Evolutionary conservation across 2,888 invertebrate species (phyloP).

Genomic region (Trachelus troglodyta): DNA sequence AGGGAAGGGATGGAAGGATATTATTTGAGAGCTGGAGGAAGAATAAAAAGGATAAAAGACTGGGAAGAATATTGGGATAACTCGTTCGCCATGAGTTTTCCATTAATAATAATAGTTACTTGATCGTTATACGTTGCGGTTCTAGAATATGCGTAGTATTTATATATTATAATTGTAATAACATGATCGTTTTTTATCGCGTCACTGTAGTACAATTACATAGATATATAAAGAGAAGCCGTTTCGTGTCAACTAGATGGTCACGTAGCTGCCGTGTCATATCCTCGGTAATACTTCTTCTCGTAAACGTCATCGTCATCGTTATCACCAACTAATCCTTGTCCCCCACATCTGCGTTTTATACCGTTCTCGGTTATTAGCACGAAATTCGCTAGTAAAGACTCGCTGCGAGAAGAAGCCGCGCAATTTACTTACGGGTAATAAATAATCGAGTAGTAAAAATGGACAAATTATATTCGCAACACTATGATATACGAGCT

Average conservation of each 20-base stretch:
- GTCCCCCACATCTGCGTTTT: slow-evolving; percentile 25
- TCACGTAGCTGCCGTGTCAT: slow-evolving; percentile 46
- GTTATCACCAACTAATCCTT: slow-evolving; percentile 6
- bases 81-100: not conserved
- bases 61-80: not conserved
- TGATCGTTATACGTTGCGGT: slow-evolving; percentile 60
- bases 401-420: not conserved
- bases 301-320: slow-evolving; percentile 1
- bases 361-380: not conserved
- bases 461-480: slow-evolving; percentile 53
- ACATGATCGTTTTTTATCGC: slow-evolving; percentile 46
- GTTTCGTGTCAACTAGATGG: slow-evolving; percentile 46
- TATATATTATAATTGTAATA: slow-evolving; percentile 57
- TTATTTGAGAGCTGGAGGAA: not conserved
- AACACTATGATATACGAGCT: slow-evolving; percentile 59
- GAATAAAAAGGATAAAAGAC: not conserved
- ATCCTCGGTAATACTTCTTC: slow-evolving; percentile 21
- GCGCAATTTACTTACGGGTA: slow-evolving; percentile 42
- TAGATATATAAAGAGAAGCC: slow-evolving; percentile 56
- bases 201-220: slow-evolving; percentile 54
- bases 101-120: slow-evolving; percentile 45
- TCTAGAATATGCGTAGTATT: slow-evolving; percentile 50
- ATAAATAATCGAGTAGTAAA: slow-evolving; percentile 55
- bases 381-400: slow-evolving; percentile 17
- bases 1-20: not conserved